Base-by-base conservation (phyloP, 2,113 vertebrate species). In the Odobenus rosmarus region DNA sequence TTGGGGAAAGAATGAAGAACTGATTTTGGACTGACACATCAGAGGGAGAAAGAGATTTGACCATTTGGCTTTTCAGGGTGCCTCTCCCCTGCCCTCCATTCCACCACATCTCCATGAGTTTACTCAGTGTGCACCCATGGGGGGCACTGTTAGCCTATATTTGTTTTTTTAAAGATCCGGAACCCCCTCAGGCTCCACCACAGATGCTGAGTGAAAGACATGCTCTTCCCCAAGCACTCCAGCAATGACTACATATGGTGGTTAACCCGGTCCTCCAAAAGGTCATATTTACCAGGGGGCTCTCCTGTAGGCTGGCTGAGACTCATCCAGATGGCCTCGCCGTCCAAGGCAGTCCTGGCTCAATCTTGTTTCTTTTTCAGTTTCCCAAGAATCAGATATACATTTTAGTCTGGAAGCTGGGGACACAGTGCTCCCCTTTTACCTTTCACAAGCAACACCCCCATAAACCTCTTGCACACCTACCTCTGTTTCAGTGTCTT, bases 71-170 rank as follows among this genome's bases (percentile, higher is more conserved):
- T 82, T 81, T 90, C 12, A 7, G 53, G 15, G 8, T 1, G 21
- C 8, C 2, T 42, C 4, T 61, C 24, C 8, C 5, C 10, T 6
- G 12, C 0, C 2, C 2, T n/a, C 36, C 10, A 36, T 42, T 62
- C 59, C 10, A 64, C 1, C 49, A 21, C 10, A 6, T 61, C 11
- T 82, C 71, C 46, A 3, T 26, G 13, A 57, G 10, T 88, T 62
- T 49, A 72, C 1, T 90, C 74, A 61, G 11, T n/a, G 31, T 19
- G 26, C 6, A 28, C 8, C 12, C 12, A 39, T 1, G 15, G 39
- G 49, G 2, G 6, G 7, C 6, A 39, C 3, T 5, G 7, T 4
- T 71, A n/a, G n/a, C n/a, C 15, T 28, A 5, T 69, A n/a, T 8
- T 1, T 64, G 33, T 28, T 13, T 36, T 69, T 7, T 85, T 96